Base-by-base conservation (phyloP, 2,888 invertebrate species). In the Thyatira batis region DNA sequence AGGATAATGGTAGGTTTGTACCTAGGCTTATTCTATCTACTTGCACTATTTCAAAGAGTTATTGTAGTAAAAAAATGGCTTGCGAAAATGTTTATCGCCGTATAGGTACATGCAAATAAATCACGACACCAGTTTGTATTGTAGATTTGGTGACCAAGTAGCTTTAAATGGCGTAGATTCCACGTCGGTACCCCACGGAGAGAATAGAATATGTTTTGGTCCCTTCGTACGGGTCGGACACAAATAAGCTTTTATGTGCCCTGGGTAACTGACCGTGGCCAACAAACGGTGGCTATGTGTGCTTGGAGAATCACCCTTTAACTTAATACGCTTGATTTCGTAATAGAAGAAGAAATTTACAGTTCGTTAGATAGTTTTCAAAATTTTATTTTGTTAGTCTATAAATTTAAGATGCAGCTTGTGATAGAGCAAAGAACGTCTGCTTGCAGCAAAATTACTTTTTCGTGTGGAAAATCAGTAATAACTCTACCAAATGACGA, bases 181-280 rank as follows among this genome's bases (percentile, higher is more conserved):
- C 39, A 39, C 39, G 1, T 39, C 39, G 11, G 39, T 39, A 39
- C 13, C 39, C 39, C 39, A 39, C 39, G 8, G 8, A 39, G 39
- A 17, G 17, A 13, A 27, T 9, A 27, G 45, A 8, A 48, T 48
- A 48, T 48, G 39, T 48, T 46, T 28, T 48, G 11, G 25, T 28
- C 51, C 33, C 44, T 49, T 54, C 50, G 27, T 75, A 67, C 67
- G 69, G 59, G 62, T 61, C 57, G 70, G 72, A 76, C 73, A 80
- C 80, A 85, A 86, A 87, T 80, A 85, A 77, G 76, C 72, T 77
- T 75, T 74, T 84, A 84, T 85, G 80, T 86, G 78, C 78, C 69
- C 75, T 78, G 83, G 70, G 75, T 91, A 90, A 91, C 92, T 90
- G 91, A 92, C 92, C 92, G 91, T 92, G 75, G 73, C 69, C 79